These are phyloP conservation scores for Muraenolepis orangiensis DNA, from an alignment of 2,797 vertebrate species.

Conservation along the genomic window DNA sequence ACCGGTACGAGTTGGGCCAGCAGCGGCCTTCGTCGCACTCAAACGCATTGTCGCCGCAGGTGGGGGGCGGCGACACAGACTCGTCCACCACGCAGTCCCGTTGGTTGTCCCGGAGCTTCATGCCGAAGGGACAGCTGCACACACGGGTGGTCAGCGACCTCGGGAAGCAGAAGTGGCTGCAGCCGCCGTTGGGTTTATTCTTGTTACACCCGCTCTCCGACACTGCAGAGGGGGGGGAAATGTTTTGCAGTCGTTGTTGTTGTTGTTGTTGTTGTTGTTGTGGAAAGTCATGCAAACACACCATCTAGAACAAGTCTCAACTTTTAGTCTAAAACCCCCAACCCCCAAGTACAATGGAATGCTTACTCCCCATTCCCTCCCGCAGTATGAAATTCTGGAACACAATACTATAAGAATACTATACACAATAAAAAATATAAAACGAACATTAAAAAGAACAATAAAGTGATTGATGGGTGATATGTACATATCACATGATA, in stretches of 20 bases:
- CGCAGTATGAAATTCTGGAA: too few relatives aligned
- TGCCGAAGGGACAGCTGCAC: slow-evolving; percentile 90
- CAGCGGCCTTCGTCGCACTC: slow-evolving; percentile 86
- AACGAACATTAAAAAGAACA: too few relatives aligned
- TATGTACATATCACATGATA: too few relatives aligned
- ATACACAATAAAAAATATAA: too few relatives aligned
- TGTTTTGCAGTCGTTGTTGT: not conserved
- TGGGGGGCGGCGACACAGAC: slow-evolving; percentile 76
- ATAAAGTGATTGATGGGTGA: too few relatives aligned
- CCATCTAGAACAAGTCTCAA: too few relatives aligned
- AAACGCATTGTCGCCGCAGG: slow-evolving; percentile 81
- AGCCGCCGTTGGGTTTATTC: slow-evolving; percentile 83
- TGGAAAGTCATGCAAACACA: too few relatives aligned
- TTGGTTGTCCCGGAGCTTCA: slow-evolving; percentile 82
- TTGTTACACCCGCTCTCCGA: slow-evolving; percentile 77
- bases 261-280: not conserved
- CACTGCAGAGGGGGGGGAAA: slow-evolving; percentile 29
- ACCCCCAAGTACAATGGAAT: too few relatives aligned
- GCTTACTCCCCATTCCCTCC: too few relatives aligned
- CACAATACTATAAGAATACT: too few relatives aligned
- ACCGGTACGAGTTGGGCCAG: slow-evolving; percentile 75
- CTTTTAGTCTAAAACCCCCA: too few relatives aligned
- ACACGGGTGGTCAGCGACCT: slow-evolving; percentile 77
- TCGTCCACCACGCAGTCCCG: slow-evolving; percentile 81
- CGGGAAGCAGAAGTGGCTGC: slow-evolving; percentile 95